Evolutionary conservation across 2,113 vertebrate species (phyloP).

Genomic region (Mastomys coucha): DNA sequence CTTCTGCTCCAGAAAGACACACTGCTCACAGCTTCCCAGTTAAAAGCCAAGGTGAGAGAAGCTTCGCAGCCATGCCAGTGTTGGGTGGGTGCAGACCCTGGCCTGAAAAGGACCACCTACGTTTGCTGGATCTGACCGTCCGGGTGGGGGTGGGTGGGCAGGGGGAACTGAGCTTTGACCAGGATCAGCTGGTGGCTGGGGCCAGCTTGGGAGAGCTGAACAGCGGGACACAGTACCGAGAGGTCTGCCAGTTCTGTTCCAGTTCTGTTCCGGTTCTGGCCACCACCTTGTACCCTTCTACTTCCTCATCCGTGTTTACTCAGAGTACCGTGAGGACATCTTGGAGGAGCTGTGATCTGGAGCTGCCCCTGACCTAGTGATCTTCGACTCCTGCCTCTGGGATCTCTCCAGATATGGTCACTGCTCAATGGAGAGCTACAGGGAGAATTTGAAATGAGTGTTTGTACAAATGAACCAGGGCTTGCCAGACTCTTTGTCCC

Average conservation of each 20-base stretch:
- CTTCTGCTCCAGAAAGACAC: conserved; percentile 88
- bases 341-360: conserved; percentile 87
- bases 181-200: conserved; percentile 90
- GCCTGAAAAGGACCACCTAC: conserved; percentile 58
- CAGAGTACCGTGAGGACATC: conserved; percentile 88
- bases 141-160: conserved; percentile 79
- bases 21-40: conserved; percentile 85
- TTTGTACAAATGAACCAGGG: conserved; percentile 85
- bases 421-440: conserved; percentile 85
- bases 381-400: conserved; percentile 94
- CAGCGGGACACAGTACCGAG: conserved; percentile 87
- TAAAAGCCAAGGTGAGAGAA: conserved; percentile 79
- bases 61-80: conserved; percentile 5
- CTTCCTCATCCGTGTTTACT: conserved; percentile 91
- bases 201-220: conserved; percentile 79
- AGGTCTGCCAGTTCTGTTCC: conserved; percentile 91
- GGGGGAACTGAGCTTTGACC: conserved; percentile 89
- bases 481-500: conserved; percentile 87
- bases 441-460: conserved; percentile 86
- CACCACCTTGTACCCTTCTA: conserved; percentile 93
- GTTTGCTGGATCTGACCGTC: conserved; percentile 67
- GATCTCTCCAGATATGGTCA: conserved; percentile 91
- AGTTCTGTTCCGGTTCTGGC: conserved; percentile 86
- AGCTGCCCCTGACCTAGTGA: conserved; percentile 89
- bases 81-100: conserved; percentile 56